Conservation (phyloP, 2,888 invertebrate genomes). For the Dynastes tityus region DNA sequence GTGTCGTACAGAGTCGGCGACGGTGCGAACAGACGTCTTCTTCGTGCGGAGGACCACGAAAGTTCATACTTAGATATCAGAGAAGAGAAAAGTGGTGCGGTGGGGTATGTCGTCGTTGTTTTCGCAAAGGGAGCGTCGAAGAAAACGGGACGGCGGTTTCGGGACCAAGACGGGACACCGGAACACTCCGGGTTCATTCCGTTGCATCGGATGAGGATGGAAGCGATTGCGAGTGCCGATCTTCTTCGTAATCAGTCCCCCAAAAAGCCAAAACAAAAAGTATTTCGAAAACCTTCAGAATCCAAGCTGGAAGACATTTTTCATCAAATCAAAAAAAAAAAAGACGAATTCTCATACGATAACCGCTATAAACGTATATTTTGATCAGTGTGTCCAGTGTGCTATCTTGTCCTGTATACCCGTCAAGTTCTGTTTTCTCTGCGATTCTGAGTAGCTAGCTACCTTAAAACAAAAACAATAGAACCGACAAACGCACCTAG, state of each 20-base stretch:
- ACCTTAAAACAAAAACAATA: no score
- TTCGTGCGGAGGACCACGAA: background rate
- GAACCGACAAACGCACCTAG: no score
- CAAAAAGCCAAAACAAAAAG: no score
- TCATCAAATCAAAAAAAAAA: no score
- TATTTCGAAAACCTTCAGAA: no score
- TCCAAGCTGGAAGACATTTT: no score
- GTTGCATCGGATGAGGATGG: background rate
- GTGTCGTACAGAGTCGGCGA: constrained; percentile 62
- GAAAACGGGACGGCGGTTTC: constrained; percentile 53
- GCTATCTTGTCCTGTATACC: constrained; percentile 56
- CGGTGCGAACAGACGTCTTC: constrained; percentile 47
- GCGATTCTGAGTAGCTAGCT: constrained; percentile 7
- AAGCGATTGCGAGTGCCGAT: constrained; percentile 45
- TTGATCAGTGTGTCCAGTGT: constrained; percentile 60
- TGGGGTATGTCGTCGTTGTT: constrained; percentile 51
- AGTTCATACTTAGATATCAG: background rate
- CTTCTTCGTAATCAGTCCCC: no score
- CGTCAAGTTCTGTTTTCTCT: constrained; percentile 50
- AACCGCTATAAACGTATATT: constrained; percentile 17
- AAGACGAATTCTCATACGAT: background rate
- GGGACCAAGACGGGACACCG: constrained; percentile 44
- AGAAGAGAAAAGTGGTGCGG: constrained; percentile 53
- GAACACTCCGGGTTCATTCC: constrained; percentile 22
- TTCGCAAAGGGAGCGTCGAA: constrained; percentile 55